Conservation (phyloP, 2,113 vertebrate species). For the Dipodomys merriami region DNA sequence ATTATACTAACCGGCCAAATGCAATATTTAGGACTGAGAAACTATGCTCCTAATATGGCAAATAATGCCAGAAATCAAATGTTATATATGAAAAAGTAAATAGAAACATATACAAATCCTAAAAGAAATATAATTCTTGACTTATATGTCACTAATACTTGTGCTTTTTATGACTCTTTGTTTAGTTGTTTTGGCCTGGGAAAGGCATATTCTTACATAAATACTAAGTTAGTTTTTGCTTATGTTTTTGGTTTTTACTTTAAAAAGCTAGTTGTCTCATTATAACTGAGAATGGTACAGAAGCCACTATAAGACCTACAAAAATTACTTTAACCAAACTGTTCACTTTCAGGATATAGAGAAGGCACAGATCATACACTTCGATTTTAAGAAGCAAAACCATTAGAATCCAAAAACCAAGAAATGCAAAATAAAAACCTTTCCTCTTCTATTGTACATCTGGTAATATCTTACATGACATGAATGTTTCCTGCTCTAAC, state of each 20-base stretch:
- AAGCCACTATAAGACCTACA: conserved; percentile 2
- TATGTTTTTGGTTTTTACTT: conserved; percentile 25
- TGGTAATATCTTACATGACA: conserved; percentile 60
- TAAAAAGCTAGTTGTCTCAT: conserved; percentile 50
- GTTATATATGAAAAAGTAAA: conserved; percentile 27
- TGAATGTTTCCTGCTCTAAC: conserved; percentile 41
- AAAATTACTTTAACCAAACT: conserved; percentile 25
- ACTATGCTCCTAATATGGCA: conserved; percentile 26
- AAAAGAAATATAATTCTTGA: conserved; percentile 65
- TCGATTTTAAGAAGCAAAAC: conserved; percentile 56
- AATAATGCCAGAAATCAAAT: conserved; percentile 57
- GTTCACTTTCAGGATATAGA: conserved; percentile 31
- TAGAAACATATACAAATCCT: conserved; percentile 46
- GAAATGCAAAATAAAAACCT: conserved; percentile 61
- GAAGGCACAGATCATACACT: neutral
- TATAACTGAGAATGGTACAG: conserved; percentile 28
- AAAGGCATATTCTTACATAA: conserved; percentile 58
- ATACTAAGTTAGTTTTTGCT: conserved; percentile 51
- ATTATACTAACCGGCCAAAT: conserved; percentile 54
- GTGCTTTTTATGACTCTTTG: conserved; percentile 55
- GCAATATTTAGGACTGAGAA: conserved; percentile 27
- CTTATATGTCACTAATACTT: conserved; percentile 66
- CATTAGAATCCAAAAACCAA: conserved; percentile 42
- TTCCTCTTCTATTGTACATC: conserved; percentile 41
- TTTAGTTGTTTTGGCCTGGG: conserved; percentile 36